Evolutionary conservation across 2,113 vertebrate genomes (phyloP), one percentile per base, ranked within the genome.

Genomic region (Stercorarius parasiticus): DNA sequence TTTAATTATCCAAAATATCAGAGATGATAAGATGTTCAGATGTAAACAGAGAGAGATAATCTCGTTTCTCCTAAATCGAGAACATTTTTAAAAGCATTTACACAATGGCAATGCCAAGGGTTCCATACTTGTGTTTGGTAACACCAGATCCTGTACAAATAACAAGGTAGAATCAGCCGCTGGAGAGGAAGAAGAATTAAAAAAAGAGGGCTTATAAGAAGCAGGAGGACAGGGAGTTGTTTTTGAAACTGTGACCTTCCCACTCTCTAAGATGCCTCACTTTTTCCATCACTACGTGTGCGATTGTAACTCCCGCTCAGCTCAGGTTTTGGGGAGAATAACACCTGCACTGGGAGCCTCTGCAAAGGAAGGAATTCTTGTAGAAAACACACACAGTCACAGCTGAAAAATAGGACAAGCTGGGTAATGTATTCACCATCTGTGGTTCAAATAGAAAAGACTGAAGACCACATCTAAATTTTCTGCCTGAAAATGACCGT

Each of bases 381-480:
- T 21, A 80, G 70, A 79, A 94, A 88, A 80, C n/a, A 65, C 18
- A 55, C 29, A 25, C 26, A 74, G 66, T 36, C 73, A 71, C 65
- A 56, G 58, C 18, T 91, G 7, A 84, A 76, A 95, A 87, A 50
- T 34, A 56, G 78, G 70, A 95, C 82, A 72, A 88, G 43, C 74
- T 65, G 43, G n/a, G 15, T 88, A 61, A 90, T 36, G 15, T 42
- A 80, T 82, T 93, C 82, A 80, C 88, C 74, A 88, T 62, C 82
- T 93, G 71, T 59, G 59, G 58, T 38, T 94, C 74, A 77, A 86
- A 96, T 16, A 88, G 82, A 70, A 80, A 93, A 90, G 56, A 47
- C 84, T 76, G 79, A 85, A 88, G 78, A 79, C 74, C 87, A 91
- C 70, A 53, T 74, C 78, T 93, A 85, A 73, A 90, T 95, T 73